Base-by-base conservation (phyloP, 2,113 vertebrate species). In the Chlorocebus sabaeus region DNA sequence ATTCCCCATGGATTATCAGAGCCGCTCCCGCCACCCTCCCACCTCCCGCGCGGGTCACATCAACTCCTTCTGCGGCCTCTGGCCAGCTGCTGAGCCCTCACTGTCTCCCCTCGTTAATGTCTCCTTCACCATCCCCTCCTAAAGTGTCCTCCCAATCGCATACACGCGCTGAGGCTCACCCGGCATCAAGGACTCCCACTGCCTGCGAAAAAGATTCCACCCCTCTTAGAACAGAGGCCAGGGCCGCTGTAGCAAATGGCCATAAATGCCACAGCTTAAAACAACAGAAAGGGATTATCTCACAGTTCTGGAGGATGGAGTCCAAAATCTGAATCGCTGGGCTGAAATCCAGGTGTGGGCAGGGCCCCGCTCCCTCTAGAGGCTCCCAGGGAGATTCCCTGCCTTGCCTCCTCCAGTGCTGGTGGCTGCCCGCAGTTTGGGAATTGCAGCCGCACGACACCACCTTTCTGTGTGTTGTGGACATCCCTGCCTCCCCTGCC, bases 91-190 rank as follows among this genome's bases (percentile, higher is more conserved):
- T 5, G 61, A 64, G 61, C 12, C 61, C 61, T 64, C 12, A 6
- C 11, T 2, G 35, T 22, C 55, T 32, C 52, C 57, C 8, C 25
- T 43, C 76, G 20, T 1, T 32, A 67, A 18, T 6, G n/a, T 20
- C 0, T 9, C 32, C 18, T 25, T 30, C 20, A 6, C 40, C 11
- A 16, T 14, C 30, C 70, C 13, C 32, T 32, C 89, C 43, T 22
- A 3, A 32, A 8, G 18, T 22, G 8, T 13, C 10, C n/a, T 16
- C 68, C 40, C 22, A 5, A 0, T 13, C 32, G 8, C 0, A 0
- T 2, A 0, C 0, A 5, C 12, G 2, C 2, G 16, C 57, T 1
- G 0, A 6, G 52, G 68, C 27, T n/a, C 70, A 1, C 43, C 3
- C 9, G 5, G 89, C 64, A 8, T 35, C 52, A 30, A 13, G 78